Conservation (phyloP, 2,797 vertebrate genomes). For the Pachyuromys duprasi region DNA sequence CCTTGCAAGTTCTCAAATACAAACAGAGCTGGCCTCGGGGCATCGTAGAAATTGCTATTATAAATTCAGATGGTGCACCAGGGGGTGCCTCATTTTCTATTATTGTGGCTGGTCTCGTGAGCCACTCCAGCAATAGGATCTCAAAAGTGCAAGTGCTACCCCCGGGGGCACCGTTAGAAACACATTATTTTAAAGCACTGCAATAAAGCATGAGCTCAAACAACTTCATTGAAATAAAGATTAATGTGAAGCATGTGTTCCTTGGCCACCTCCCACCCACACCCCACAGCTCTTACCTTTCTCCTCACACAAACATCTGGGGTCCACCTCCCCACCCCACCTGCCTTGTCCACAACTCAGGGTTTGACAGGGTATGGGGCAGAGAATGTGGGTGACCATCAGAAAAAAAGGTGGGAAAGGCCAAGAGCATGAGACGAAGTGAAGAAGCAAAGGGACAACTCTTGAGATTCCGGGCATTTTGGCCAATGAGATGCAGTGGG, state of each 20-base stretch:
- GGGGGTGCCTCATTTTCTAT: conserved; percentile 90
- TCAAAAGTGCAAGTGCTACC: conserved; percentile 88
- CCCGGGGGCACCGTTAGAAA: conserved; percentile 89
- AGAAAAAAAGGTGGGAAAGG: neutral
- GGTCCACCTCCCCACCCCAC: neutral
- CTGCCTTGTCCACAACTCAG: neutral
- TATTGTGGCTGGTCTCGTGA: conserved; percentile 88
- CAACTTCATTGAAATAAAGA: conserved; percentile 91
- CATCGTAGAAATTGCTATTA: conserved; percentile 90
- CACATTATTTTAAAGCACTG: conserved; percentile 89
- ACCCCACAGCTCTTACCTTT: neutral
- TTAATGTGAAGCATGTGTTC: conserved; percentile 89
- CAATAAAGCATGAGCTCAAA: conserved; percentile 90
- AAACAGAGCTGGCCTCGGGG: conserved; percentile 89
- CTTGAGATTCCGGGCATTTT: neutral
- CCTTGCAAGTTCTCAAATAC: conserved; percentile 85
- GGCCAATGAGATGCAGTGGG: neutral
- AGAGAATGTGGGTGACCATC: conserved; percentile 50
- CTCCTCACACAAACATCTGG: neutral
- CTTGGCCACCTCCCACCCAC: conserved; percentile 73
- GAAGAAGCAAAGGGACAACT: neutral
- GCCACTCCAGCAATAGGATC: conserved; percentile 89
- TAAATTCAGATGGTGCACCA: conserved; percentile 90
- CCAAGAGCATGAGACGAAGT: neutral
- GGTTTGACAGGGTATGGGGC: conserved; percentile 72